Evolutionary conservation across 2,888 invertebrate genomes (phyloP), one percentile per base, ranked within the genome.

Genomic region (Dastarcus helophoroides): DNA sequence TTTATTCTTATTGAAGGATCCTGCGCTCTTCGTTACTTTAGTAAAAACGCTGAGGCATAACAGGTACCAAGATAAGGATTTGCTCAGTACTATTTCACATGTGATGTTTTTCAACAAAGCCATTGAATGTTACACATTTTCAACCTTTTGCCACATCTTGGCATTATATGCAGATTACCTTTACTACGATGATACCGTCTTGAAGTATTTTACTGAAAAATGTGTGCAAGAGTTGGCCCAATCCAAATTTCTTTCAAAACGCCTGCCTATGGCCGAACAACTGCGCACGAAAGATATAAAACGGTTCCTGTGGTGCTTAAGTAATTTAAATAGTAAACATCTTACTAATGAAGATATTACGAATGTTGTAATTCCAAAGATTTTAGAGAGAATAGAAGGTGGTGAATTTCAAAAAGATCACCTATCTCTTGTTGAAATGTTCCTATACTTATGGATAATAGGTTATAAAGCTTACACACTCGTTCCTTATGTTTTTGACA

Each of bases 261-360:
- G 41, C 19, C 11, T 32, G 16, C 37, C 48, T 41, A 41, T 45
- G 15, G 36, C 26, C 7, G 43, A 49, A 15, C 43, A 49, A 26
- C 40, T 50, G 10, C 50, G 65, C 32, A 39, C 44, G 3, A 65
- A 67, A 47, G 67, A 67, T 47, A 48, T 67, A n/a, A 55, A 57
- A 28, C 50, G 58, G 27, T 55, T 65, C 31, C 43, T 67, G 8
- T 65, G 65, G 64, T 46, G 55, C 22, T 37, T 57, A 14, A 56
- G 59, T 41, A 53, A 43, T 32, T 48, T 62, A 11, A 51, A 58
- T 32, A 54, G 54, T 33, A 46, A 44, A 29, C 22, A 39, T 21
- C 22, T 57, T 1, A 36, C 43, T 29, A 29, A 31, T 24, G 33
- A 39, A 15, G 43, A 50, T 33, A 46, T 60, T 21, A 44, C 50